Conservation (phyloP, 2,113 vertebrate genomes). For the Spea bombifrons region DNA sequence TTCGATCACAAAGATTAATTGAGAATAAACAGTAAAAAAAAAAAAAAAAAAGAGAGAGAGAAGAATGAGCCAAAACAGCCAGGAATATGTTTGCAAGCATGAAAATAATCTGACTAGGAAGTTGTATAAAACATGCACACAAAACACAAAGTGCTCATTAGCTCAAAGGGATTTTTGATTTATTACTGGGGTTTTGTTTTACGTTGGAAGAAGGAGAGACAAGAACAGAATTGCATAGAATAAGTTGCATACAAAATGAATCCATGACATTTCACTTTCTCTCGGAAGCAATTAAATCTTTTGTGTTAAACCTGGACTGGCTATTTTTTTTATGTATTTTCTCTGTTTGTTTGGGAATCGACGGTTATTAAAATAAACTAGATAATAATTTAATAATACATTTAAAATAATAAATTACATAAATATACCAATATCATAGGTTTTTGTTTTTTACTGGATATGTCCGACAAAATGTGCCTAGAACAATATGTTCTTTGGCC, state of each 20-base stretch:
- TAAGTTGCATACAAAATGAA: conserved; percentile 43
- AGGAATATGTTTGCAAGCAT: conserved; percentile 43
- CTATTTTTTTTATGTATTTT: background rate
- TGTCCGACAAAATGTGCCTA: too few species aligned
- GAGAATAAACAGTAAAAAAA: conserved; percentile 29
- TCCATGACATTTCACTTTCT: conserved; percentile 8
- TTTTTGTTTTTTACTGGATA: too few species aligned
- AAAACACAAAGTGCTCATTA: conserved; percentile 39
- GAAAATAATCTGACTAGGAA: conserved; percentile 37
- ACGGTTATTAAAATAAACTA: too few species aligned
- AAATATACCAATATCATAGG: too few species aligned
- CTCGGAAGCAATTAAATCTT: background rate
- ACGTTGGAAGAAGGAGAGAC: conserved; percentile 43
- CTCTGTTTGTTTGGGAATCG: background rate
- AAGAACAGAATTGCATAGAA: conserved; percentile 41
- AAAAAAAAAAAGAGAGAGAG: conserved; percentile 8
- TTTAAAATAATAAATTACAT: too few species aligned
- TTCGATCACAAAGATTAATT: conserved; percentile 34
- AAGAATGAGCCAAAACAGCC: conserved; percentile 29
- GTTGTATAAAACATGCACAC: conserved; percentile 41
- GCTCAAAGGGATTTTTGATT: conserved; percentile 17
- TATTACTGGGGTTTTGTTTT: conserved; percentile 12
- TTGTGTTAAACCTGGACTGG: background rate
- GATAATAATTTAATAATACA: too few species aligned
- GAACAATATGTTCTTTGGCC: too few species aligned